A percentile compares a stretch with the other conserved stretches of the same genome.
Conservation (phyloP, 1,140 invertebrate genomes). For the Cataglyphis hispanica region DNA sequence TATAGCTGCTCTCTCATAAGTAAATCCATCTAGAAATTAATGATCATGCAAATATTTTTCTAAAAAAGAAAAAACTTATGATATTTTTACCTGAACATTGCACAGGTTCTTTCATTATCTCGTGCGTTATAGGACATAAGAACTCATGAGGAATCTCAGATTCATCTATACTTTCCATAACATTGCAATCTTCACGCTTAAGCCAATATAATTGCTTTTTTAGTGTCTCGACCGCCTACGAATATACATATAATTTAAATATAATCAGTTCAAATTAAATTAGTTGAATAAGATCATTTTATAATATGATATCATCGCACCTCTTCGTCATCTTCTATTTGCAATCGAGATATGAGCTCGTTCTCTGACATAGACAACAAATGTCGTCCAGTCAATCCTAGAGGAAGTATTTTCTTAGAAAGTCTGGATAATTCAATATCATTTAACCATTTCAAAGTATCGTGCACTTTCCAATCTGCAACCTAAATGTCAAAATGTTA, state of each 20-base stretch:
- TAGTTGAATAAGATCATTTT: constrained; percentile 15
- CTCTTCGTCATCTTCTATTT: constrained; percentile 82
- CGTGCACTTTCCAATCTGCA: constrained; percentile 88
- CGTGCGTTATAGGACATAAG: constrained; percentile 93
- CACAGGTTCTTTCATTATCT: constrained; percentile 93
- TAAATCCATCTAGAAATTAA: constrained; percentile 90
- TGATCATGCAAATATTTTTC: neutral
- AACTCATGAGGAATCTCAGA: constrained; percentile 89
- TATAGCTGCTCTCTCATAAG: constrained; percentile 92
- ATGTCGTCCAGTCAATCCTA: constrained; percentile 88
- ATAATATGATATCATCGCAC: constrained; percentile 67
- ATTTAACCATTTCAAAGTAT: constrained; percentile 89
- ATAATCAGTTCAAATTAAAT: neutral
- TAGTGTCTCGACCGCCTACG: constrained; percentile 75
- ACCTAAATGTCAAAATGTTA: constrained; percentile 71
- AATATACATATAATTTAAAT: neutral
- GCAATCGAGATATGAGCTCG: constrained; percentile 86
- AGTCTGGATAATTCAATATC: constrained; percentile 87
- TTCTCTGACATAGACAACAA: constrained; percentile 87
- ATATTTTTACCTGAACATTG: constrained; percentile 88
- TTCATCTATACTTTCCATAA: constrained; percentile 69
- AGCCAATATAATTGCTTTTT: constrained; percentile 87
- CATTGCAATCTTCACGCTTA: constrained; percentile 82
- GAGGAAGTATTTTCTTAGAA: constrained; percentile 83
- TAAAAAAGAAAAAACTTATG: neutral